Evolutionary conservation across 2,113 vertebrate species (phyloP).

Genomic region (Ceyx melanurus): DNA sequence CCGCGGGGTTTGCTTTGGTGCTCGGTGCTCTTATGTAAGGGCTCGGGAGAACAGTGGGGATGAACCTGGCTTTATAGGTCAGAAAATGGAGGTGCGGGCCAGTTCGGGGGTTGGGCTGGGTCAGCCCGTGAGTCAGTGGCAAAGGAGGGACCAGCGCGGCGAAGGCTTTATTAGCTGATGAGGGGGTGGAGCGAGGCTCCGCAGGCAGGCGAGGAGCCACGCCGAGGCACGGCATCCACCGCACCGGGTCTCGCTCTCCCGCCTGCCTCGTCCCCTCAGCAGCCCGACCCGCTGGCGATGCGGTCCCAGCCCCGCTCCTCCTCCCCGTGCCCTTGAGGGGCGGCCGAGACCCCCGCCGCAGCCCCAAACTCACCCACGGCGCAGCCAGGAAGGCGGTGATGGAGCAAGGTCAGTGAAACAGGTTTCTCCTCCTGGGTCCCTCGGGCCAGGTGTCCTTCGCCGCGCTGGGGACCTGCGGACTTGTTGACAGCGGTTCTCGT

Average conservation of each 20-base stretch:
- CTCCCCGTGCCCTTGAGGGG: neutral
- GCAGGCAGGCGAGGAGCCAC: conserved; percentile 13
- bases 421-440: conserved; percentile 36
- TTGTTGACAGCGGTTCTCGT: conserved; percentile 47
- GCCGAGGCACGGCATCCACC: neutral
- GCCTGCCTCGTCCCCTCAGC: neutral
- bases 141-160: conserved; percentile 36
- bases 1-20: neutral
- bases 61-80: neutral
- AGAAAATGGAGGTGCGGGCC: conserved; percentile 14
- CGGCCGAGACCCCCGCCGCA: neutral
- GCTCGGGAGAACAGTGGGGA: neutral
- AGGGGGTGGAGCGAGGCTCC: conserved; percentile 58
- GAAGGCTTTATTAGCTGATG: conserved; percentile 45
- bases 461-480: neutral
- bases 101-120: conserved; percentile 20
- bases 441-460: conserved; percentile 7
- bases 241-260: neutral
- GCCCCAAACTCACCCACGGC: neutral
- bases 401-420: conserved; percentile 73
- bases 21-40: neutral
- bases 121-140: conserved; percentile 48
- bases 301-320: neutral
- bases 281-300: neutral
- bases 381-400: conserved; percentile 31